phyloP scores from a whole-genome alignment of 2,888 invertebrate species.

The Chrysina gloriosa region DNA sequence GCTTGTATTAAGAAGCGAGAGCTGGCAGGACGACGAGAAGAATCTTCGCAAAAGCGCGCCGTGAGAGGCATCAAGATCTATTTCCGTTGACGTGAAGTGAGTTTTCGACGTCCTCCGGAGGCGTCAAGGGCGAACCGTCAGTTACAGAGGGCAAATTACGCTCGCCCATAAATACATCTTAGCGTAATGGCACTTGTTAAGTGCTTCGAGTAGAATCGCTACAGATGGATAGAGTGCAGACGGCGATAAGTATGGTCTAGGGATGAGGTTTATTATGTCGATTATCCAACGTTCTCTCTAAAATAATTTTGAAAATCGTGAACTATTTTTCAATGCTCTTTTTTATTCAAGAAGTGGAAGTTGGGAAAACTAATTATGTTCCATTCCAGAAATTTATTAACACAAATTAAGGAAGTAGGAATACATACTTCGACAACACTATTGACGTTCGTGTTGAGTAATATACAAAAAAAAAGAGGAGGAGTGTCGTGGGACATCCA shows the following conservation, averaged over 20 bases:
- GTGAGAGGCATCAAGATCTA: conserved; percentile 7
- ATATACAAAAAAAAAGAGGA: too few relatives aligned
- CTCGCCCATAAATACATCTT: conserved; percentile 18
- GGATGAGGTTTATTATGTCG: neutral
- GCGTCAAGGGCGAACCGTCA: conserved; percentile 12
- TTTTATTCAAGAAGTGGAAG: too few relatives aligned
- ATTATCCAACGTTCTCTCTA: neutral
- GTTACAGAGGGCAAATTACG: conserved; percentile 18
- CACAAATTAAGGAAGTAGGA: too few relatives aligned
- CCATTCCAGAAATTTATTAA: too few relatives aligned
- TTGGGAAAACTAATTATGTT: too few relatives aligned
- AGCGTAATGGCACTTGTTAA: conserved; percentile 17
- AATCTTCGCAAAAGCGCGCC: neutral
- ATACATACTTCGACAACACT: too few relatives aligned
- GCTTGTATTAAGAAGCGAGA: neutral
- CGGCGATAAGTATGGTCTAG: neutral
- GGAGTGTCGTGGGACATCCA: too few relatives aligned
- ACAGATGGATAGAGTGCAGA: neutral
- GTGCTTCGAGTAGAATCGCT: conserved; percentile 7
- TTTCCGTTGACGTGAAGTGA: conserved; percentile 6
- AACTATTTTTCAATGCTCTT: neutral
- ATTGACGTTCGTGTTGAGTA: too few relatives aligned
- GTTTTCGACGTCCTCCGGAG: neutral
- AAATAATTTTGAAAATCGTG: neutral
- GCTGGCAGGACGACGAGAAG: neutral